Evolutionary conservation across 2,888 invertebrate species (phyloP).

Genomic region (Erynnis tages): DNA sequence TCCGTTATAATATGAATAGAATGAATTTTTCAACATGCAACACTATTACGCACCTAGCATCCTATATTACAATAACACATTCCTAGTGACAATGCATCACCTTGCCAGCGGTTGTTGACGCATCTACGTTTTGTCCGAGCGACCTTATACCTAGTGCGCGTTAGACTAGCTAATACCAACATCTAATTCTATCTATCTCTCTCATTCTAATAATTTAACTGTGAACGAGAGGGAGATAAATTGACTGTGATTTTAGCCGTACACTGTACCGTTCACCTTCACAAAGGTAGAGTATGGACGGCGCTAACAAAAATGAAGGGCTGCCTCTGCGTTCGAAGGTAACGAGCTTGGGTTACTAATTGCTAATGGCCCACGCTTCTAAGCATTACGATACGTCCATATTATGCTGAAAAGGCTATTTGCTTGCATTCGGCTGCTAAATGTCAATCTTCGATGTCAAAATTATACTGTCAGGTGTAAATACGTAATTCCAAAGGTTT

Average conservation of each 20-base stretch:
- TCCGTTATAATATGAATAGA: constrained; percentile 48
- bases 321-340: constrained; percentile 71
- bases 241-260: constrained; percentile 54
- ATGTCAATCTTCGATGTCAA: constrained; percentile 20
- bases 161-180: constrained; percentile 67
- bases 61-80: constrained; percentile 69
- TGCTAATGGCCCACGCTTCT: constrained; percentile 53
- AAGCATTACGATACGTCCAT: constrained; percentile 22
- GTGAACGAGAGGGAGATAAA: constrained; percentile 55
- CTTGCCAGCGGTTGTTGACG: constrained; percentile 80
- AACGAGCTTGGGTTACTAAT: constrained; percentile 63
- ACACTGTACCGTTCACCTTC: constrained; percentile 66
- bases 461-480: constrained; percentile 19
- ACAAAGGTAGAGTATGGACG: constrained; percentile 67
- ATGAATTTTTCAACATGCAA: constrained; percentile 41
- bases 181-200: constrained; percentile 62
- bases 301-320: constrained; percentile 80
- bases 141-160: constrained; percentile 72
- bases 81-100: constrained; percentile 75
- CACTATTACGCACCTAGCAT: constrained; percentile 46
- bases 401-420: constrained; percentile 31
- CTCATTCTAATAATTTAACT: constrained; percentile 51
- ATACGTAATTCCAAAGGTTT: constrained; percentile 10
- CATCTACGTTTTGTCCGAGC: constrained; percentile 75
- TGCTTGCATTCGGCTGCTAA: constrained; percentile 16